Evolutionary conservation across 2,797 vertebrate genomes (phyloP), one percentile per base, ranked within the genome.

Genomic region (Eremophila alpestris): DNA sequence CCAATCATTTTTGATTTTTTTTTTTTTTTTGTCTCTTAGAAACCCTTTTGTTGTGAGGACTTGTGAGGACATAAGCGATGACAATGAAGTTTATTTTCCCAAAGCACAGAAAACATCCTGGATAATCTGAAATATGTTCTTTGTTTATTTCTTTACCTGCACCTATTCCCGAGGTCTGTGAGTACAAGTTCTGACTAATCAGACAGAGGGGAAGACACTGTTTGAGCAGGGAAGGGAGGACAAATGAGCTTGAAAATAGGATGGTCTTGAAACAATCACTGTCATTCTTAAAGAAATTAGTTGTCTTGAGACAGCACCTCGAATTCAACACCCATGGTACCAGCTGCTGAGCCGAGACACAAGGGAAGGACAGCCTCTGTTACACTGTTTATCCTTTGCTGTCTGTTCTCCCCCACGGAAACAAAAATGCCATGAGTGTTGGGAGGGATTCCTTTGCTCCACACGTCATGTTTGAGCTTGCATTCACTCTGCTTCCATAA

Each of bases 31-130:
- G 52, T 67, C 88, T 93, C 90, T 94, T 94, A 95, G 82, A 93
- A 96, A 94, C 84, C 19, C 30, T 83, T 95, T 89, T 93, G 68
- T 92, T 95, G 73, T 83, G 48, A 96, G 74, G 52, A 26, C 46
- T 89, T 65, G 63, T 36, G 76, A 80, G 67, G 58, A 24, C n/a
- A 12, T 49, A 95, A 92, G 76, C 40, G 54, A 94, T 58, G 68
- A 84, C 78, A 93, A 64, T 60, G 48, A 89, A 70, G 40, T 79
- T 87, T 78, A 67, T 80, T 96, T 89, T 93, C 84, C 30, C 79
- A 51, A 59, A 89, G 34, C 26, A 85, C 34, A 56, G 54, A 69
- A 77, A 92, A 63, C 55, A 69, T 83, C 38, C 58, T 8, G 15
- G 36, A 32, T 59, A 26, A 93, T 51, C 64, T 65, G 65, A 89